A percentile compares a stretch with the other conserved stretches of the same genome.
Conservation (phyloP, 2,888 invertebrate genomes). For the Tortrix viridana region DNA sequence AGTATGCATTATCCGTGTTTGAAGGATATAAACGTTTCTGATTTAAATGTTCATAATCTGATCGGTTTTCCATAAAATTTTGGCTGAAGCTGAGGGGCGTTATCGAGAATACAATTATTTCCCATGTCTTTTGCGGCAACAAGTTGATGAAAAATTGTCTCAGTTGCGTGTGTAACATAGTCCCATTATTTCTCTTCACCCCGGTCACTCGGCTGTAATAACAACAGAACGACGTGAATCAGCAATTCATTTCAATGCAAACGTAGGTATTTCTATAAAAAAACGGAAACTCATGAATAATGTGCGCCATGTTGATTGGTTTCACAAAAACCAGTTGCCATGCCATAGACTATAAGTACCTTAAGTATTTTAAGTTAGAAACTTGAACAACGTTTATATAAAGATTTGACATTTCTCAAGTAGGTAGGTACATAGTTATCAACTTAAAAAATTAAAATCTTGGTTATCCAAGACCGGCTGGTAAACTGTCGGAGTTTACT, state of each 20-base stretch:
- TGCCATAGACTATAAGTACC: too few species aligned
- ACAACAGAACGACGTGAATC: constrained; percentile 75
- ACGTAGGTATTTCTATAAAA: constrained; percentile 55
- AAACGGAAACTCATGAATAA: constrained; percentile 20
- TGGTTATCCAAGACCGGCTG: too few species aligned
- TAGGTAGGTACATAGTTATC: too few species aligned
- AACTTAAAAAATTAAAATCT: too few species aligned
- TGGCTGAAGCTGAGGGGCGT: constrained; percentile 48
- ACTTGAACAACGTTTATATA: not conserved
- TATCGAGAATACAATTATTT: constrained; percentile 65
- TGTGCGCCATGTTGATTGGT: constrained; percentile 15
- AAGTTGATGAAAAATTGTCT: constrained; percentile 82
- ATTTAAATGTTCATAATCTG: constrained; percentile 40
- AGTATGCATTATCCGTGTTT: too few species aligned
- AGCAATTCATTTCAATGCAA: constrained; percentile 72
- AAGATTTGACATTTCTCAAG: too few species aligned
- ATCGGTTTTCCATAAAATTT: constrained; percentile 59
- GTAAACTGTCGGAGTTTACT: too few species aligned
- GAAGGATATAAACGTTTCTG: too few species aligned
- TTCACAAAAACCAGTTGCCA: not conserved
- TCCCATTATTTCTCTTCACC: constrained; percentile 81
- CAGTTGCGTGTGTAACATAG: constrained; percentile 79
- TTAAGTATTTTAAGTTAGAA: too few species aligned
- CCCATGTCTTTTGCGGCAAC: constrained; percentile 71
- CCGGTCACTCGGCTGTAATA: constrained; percentile 76